These are phyloP conservation scores for Agrypnus murinus DNA, from an alignment of 2,888 invertebrate species.

Conservation along the genomic window DNA sequence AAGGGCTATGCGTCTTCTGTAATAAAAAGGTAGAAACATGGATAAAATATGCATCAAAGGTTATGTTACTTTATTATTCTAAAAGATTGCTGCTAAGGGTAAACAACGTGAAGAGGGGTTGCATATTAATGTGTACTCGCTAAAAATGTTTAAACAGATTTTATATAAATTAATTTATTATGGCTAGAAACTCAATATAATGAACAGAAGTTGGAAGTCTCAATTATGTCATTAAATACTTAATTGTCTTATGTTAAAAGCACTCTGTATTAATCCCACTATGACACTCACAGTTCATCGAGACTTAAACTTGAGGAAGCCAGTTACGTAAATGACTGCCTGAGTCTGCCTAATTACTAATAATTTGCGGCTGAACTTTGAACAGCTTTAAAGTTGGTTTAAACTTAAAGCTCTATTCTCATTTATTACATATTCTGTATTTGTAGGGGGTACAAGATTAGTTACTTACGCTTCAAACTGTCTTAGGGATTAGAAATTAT, in stretches of 20 bases:
- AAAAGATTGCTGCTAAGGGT: no score
- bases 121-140: no score
- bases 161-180: no score
- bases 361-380: conserved; percentile 49
- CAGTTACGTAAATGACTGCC: conserved; percentile 48
- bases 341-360: conserved; percentile 48
- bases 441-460: conserved; percentile 45
- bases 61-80: no score
- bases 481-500: conserved; percentile 42
- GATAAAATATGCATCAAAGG: no score
- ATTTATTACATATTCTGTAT: conserved; percentile 46
- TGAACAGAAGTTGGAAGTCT: conserved; percentile 18
- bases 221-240: conserved; percentile 42
- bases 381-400: conserved; percentile 48
- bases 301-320: conserved; percentile 52
- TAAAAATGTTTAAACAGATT: no score
- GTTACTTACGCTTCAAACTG: conserved; percentile 44
- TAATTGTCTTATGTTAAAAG: conserved; percentile 54
- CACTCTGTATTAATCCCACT: conserved; percentile 52
- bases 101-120: no score
- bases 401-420: conserved; percentile 47
- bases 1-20: no score
- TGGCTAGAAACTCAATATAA: conserved; percentile 1
- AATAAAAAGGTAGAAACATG: no score
- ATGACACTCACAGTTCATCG: conserved; percentile 56